These are phyloP conservation scores for Virgularia gustaviana DNA, from an alignment of 92 coral and sea anemone species.

Conservation along the genomic window DNA sequence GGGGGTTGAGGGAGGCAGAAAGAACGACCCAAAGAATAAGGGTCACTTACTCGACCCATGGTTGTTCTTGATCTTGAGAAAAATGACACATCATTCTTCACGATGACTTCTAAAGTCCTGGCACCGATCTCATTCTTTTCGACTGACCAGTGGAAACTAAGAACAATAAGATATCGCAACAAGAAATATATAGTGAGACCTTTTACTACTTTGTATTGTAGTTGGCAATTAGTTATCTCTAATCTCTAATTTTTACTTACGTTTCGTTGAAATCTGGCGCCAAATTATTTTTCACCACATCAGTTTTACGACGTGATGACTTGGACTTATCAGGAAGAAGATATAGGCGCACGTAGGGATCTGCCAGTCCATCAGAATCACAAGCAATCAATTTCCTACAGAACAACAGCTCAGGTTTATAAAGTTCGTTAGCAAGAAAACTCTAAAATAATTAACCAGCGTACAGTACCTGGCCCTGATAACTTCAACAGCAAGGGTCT, in stretches of 20 bases:
- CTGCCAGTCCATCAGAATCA: slow-evolving; percentile 97
- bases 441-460: background rate
- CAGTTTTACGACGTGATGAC: slow-evolving; percentile 82
- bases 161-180: too few species aligned
- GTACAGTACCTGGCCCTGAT: slow-evolving; percentile 76
- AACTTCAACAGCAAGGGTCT: slow-evolving; percentile 70
- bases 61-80: slow-evolving; percentile 96
- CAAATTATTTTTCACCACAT: slow-evolving; percentile 79
- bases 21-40: background rate
- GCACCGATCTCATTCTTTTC: slow-evolving; percentile 76
- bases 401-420: background rate
- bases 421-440: background rate
- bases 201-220: background rate
- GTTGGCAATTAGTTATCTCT: background rate
- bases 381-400: slow-evolving; percentile 78
- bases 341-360: slow-evolving; percentile 88
- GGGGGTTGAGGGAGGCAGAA: background rate
- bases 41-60: slow-evolving; percentile 78
- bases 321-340: slow-evolving; percentile 93
- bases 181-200: too few species aligned
- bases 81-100: slow-evolving; percentile 95
- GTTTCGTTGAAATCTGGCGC: slow-evolving; percentile 79
- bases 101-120: slow-evolving; percentile 76
- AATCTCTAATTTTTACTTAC: slow-evolving; percentile 41
- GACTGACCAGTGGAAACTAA: slow-evolving; percentile 88